A percentile compares a stretch with the other conserved stretches of the same genome.
Conservation (phyloP, 2,113 vertebrate species). For the Forbesichthys agassizii region DNA sequence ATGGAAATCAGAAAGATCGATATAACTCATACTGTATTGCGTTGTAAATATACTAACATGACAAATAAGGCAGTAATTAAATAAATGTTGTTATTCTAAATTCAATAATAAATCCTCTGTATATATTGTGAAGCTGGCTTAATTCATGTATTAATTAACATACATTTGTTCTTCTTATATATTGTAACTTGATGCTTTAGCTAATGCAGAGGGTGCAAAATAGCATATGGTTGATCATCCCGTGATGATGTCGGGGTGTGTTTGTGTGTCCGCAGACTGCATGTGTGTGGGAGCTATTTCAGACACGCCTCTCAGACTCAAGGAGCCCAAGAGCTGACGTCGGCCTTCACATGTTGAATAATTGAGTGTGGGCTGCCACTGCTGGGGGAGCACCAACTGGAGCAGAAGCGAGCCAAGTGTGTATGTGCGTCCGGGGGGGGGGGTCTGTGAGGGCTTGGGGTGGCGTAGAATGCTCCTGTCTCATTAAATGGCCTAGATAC, state of each 20-base stretch:
- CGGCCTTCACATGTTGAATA: slow-evolving; percentile 69
- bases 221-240: slow-evolving; percentile 19
- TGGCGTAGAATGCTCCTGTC: slow-evolving; percentile 9
- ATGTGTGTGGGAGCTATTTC: slow-evolving; percentile 41
- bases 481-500: slow-evolving; percentile 27
- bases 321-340: slow-evolving; percentile 45
- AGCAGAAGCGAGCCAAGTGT: slow-evolving; percentile 34
- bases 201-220: slow-evolving; percentile 8
- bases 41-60: too few relatives aligned
- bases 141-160: too few relatives aligned
- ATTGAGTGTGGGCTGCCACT: slow-evolving; percentile 60
- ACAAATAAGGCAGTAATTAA: too few relatives aligned
- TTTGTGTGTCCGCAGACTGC: background rate
- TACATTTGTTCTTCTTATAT: too few relatives aligned
- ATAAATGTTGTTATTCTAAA: too few relatives aligned
- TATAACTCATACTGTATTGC: too few relatives aligned
- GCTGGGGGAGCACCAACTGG: too few relatives aligned
- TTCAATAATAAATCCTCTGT: too few relatives aligned
- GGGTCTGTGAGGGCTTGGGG: background rate
- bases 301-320: slow-evolving; percentile 45
- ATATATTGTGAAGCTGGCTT: too few relatives aligned
- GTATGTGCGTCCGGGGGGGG: slow-evolving; percentile 12
- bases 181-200: too few relatives aligned
- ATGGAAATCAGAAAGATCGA: too few relatives aligned
- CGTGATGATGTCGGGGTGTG: slow-evolving; percentile 20